Evolutionary conservation across 2,797 vertebrate species (phyloP), one percentile per base, ranked within the genome.

Genomic region (Melanotaenia maccullochi): DNA sequence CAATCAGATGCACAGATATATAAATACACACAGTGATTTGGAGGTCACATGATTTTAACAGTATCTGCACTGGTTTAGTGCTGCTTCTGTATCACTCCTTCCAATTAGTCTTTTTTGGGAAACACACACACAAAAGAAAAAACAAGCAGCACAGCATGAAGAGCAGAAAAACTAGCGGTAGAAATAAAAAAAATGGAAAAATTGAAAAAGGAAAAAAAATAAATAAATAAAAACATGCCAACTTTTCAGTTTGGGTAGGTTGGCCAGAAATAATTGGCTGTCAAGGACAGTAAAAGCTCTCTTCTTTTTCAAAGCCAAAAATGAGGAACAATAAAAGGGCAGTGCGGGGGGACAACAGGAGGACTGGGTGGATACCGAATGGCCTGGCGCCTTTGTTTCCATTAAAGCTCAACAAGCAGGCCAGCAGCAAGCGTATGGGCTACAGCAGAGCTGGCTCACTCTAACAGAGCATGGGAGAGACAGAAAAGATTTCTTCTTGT

Each of bases 191-290:
- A 81, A 73, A 86, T 71, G 78, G 1, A 64, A 76, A 83, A 78
- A 76, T 30, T 52, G 55, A 66, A 70, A 74, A 59, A 18, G 33
- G 32, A n/a, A 72, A 54, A 32, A 14, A 14, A 51, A 20, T 20
- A 1, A 67, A 68, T 68, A 60, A 16, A 9, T 3, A 42, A 86
- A 79, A 52, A 11, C 68, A 20, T 71, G 81, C 84, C 82, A 90
- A 86, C 78, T 87, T 89, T 87, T 87, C 68, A 68, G 91, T 88
- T 76, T 90, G 83, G 90, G 87, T 90, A 91, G 86, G 86, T 87
- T 94, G 93, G 89, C 85, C 87, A 93, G 87, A 91, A 93, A 94
- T 93, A 93, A 93, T 94, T 93, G 92, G 90, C 87, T 93, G 92
- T 93, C 91, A 93, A 78, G 83, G 75, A 83, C 75, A 73, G 83